These are phyloP conservation scores for Momotus momota DNA, from an alignment of 2,797 vertebrate genomes.

Conservation along the genomic window DNA sequence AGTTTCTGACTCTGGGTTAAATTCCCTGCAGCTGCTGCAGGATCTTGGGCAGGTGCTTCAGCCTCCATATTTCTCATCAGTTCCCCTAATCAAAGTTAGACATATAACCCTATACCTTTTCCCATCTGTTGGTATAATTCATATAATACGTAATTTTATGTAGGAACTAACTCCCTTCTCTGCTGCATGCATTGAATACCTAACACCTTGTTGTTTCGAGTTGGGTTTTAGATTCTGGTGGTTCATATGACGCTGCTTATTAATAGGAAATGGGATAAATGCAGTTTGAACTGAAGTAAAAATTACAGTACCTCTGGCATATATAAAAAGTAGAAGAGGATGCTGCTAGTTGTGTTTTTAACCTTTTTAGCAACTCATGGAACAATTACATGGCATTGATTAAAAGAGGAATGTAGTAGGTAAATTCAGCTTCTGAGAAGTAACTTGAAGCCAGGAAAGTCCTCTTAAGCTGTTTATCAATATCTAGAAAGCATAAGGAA, in stretches of 20 bases:
- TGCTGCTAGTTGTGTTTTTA: background rate
- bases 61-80: background rate
- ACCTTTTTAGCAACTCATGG: background rate
- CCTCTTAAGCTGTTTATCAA: background rate
- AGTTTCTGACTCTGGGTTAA: background rate
- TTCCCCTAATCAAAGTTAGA: background rate
- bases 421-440: background rate
- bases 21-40: background rate
- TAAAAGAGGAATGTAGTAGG: background rate
- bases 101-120: fast-evolving
- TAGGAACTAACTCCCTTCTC: background rate
- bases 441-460: background rate
- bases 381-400: background rate
- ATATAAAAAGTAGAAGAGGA: background rate
- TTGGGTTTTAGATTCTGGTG: background rate
- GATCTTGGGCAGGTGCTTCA: background rate
- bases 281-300: background rate
- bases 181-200: fast-evolving
- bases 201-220: background rate
- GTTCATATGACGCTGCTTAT: background rate
- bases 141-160: background rate
- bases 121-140: background rate
- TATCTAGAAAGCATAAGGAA: background rate
- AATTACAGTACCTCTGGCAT: background rate
- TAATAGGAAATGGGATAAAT: background rate